Percentiles rank a stretch among this genome's conserved stretches.
Evolutionary conservation across 1,140 invertebrate genomes (phyloP).

Genomic region (Hyposmocoma kahamanoa): DNA sequence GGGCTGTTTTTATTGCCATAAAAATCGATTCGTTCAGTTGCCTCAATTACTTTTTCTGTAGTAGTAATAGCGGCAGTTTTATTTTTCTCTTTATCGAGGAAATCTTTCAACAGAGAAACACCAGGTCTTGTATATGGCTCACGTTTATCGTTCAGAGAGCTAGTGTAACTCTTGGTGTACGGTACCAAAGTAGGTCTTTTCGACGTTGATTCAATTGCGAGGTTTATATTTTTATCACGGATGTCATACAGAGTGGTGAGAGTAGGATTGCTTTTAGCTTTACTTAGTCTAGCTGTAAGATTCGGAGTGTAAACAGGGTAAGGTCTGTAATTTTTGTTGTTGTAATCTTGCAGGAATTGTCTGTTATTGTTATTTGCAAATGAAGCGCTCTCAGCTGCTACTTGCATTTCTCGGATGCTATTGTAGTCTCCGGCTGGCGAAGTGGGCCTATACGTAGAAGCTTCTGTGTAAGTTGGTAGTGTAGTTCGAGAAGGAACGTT

Average conservation of each 20-base stretch:
- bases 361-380: constrained; percentile 77
- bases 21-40: constrained; percentile 32
- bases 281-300: constrained; percentile 27
- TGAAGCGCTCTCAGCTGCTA: constrained; percentile 82
- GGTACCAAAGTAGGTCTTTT: constrained; percentile 55
- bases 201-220: constrained; percentile 41
- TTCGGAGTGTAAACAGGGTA: constrained; percentile 61
- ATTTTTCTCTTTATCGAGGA: constrained; percentile 58
- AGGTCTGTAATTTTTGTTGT: constrained; percentile 53
- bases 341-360: constrained; percentile 56
- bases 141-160: constrained; percentile 35
- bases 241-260: constrained; percentile 60
- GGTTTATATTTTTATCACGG: constrained; percentile 35
- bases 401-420: constrained; percentile 77
- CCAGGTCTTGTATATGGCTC: constrained; percentile 66
- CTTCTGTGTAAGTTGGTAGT: constrained; percentile 42
- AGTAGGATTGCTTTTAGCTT: constrained; percentile 43
- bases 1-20: constrained; percentile 13
- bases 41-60: constrained; percentile 31
- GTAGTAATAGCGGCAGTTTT: constrained; percentile 38
- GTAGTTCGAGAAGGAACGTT: constrained; percentile 41
- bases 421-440: constrained; percentile 40
- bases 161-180: constrained; percentile 56
- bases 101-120: constrained; percentile 51
- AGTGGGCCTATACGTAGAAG: constrained; percentile 44